Percentiles rank a stretch among this genome's conserved stretches.
These are phyloP conservation scores for Neoascia interrupta DNA, from an alignment of 2,888 invertebrate genomes.

Conservation along the genomic window DNA sequence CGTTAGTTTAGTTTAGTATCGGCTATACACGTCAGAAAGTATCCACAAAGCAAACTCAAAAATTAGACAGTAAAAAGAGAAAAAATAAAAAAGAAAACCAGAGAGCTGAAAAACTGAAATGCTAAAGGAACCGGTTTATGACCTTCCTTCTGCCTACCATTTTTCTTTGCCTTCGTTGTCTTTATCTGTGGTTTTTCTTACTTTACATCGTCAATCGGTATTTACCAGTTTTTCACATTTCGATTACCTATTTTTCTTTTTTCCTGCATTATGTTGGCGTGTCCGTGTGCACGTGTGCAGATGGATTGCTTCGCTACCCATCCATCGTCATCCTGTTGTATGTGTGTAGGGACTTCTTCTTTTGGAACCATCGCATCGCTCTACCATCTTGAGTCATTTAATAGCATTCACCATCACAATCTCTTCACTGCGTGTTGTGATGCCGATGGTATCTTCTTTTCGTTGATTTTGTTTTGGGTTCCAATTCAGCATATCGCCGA, in stretches of 20 bases:
- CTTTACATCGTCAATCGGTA: constrained; percentile 28
- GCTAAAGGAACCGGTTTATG: constrained; percentile 60
- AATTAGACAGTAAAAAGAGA: constrained; percentile 6
- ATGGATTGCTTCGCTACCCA: constrained; percentile 10
- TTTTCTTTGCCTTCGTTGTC: constrained; percentile 24
- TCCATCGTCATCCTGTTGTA: background rate
- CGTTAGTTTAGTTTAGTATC: no score
- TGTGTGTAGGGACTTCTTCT: constrained; percentile 2
- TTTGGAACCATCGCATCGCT: no score
- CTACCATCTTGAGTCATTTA: no score
- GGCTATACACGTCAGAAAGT: constrained; percentile 33
- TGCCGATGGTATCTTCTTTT: background rate
- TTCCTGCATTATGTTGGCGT: background rate
- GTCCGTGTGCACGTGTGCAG: constrained; percentile 45
- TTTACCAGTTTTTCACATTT: constrained; percentile 20
- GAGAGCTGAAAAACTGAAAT: constrained; percentile 20
- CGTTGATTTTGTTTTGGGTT: constrained; percentile 7
- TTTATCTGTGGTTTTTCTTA: constrained; percentile 26
- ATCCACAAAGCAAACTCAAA: constrained; percentile 27
- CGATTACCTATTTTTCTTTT: constrained; percentile 6
- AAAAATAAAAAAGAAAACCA: constrained; percentile 13
- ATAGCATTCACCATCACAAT: no score
- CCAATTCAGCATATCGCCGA: no score
- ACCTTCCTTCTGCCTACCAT: constrained; percentile 47
- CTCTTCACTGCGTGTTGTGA: background rate